These are phyloP conservation scores for Haplochromis vanheusdeni DNA, from an alignment of 2,113 vertebrate species.

Conservation along the genomic window DNA sequence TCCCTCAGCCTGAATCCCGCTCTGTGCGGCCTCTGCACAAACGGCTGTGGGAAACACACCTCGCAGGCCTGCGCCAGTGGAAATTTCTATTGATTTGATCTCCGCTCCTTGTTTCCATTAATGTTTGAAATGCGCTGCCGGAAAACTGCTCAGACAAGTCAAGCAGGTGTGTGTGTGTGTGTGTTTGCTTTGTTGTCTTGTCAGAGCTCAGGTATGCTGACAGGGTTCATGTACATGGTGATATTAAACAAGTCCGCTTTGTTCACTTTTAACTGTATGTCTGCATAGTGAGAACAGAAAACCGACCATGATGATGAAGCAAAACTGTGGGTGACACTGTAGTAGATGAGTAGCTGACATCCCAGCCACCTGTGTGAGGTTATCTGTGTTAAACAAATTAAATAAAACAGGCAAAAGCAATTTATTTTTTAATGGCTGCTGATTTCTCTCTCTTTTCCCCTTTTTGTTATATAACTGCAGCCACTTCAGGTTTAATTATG, in stretches of 20 bases:
- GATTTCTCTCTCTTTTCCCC: neutral
- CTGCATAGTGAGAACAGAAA: neutral
- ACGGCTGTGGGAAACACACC: slow-evolving; percentile 20
- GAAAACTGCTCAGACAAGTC: slow-evolving; percentile 49
- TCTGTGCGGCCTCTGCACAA: neutral
- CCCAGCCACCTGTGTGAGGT: fast-evolving
- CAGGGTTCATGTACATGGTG: neutral
- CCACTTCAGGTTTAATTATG: neutral
- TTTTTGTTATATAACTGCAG: neutral
- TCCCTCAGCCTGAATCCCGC: neutral
- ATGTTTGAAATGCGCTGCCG: slow-evolving; percentile 6
- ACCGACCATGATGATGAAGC: neutral
- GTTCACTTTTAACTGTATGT: neutral
- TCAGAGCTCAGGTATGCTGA: slow-evolving; percentile 37
- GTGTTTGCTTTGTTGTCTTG: neutral
- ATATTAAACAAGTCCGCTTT: neutral
- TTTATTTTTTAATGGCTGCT: neutral
- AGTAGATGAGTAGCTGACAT: neutral
- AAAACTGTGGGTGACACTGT: neutral
- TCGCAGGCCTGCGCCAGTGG: slow-evolving; percentile 10
- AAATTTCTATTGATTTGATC: slow-evolving; percentile 53
- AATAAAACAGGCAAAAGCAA: neutral
- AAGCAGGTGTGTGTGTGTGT: slow-evolving; percentile 19
- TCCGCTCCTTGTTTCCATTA: slow-evolving; percentile 27
- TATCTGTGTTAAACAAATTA: neutral